Evolutionary conservation across 37 sponge, comb jelly and placozoan genomes (phyloP), one percentile per base, ranked within the genome.

Genomic region (Tethya wilhelma): DNA sequence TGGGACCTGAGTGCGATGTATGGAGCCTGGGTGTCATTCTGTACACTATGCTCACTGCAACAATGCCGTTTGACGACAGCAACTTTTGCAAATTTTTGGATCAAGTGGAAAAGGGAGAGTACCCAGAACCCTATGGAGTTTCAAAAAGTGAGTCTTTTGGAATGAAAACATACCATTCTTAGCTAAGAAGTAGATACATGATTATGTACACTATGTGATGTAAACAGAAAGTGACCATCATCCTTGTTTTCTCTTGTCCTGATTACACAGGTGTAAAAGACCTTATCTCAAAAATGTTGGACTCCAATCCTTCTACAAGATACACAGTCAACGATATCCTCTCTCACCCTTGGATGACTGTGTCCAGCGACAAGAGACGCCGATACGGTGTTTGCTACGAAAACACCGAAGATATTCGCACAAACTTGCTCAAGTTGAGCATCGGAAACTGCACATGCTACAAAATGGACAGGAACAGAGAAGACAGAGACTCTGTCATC

Each of bases 1-100:
- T 31, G 34, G 95, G 95, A 0, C 91, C 95, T 49, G 91, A 90
- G 71, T 90, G 87, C 28, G 95, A 94, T 64, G 46, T 91, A 0
- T 91, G 96, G 96, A 95, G 96, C 64, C 64, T 95, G 45, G 96
- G 96, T 7, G 89, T 95, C 26, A 84, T 95, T 64, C 87, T 95
- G 72, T 91, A 90, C 84, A 82, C 87, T 23, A 84, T 95, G 78
- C 88, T 95, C n/a, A 90, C 91, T 11, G 96, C 92, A 42, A 80
- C 80, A 59, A 95, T 95, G 91, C 96, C 96, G 0, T 95, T 95
- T 46, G 93, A 93, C 38, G 93, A 93, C 64, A 75, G 75, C 44
- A 77, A 93, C 71, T 58, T 79, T 42, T 46, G 64, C 30, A 68
- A 77, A 36, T 84, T 93, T 31, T 41, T 85, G 12, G 44, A 23